A percentile compares a stretch with the other conserved stretches of the same genome.
These are phyloP conservation scores for Pilophorus perplexus DNA, from an alignment of 2,888 invertebrate species.

Conservation along the genomic window DNA sequence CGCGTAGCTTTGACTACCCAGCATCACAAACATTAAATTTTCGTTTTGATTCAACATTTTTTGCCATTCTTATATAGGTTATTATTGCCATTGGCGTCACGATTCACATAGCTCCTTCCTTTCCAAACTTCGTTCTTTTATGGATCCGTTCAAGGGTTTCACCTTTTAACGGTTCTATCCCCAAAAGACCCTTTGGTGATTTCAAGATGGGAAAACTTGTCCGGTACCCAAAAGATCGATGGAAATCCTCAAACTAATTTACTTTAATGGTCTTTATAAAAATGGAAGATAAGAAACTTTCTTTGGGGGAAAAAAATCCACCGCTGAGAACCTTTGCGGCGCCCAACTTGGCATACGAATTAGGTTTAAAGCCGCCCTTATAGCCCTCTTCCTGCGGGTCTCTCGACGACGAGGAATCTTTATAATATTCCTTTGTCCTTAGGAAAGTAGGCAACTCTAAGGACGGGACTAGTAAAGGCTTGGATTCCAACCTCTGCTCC, in stretches of 20 bases:
- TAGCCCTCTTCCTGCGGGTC: neutral
- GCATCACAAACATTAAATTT: no score
- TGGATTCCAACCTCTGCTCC: constrained; percentile 3
- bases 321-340: neutral
- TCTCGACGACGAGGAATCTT: neutral
- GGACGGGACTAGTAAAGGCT: constrained; percentile 11
- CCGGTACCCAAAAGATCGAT: no score
- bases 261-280: constrained; percentile 18
- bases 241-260: constrained; percentile 19
- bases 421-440: constrained; percentile 9
- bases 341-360: constrained; percentile 10
- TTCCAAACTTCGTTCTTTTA: no score
- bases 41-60: no score
- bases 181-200: no score
- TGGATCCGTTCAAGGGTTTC: no score
- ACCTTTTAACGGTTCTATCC: no score
- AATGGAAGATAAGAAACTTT: constrained; percentile 17
- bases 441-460: neutral
- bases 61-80: no score
- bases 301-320: neutral
- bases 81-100: no score
- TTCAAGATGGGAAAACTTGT: no score
- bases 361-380: neutral
- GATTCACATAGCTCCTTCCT: no score
- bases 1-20: no score